A percentile compares a stretch with the other conserved stretches of the same genome.
Evolutionary conservation across 2,888 invertebrate species (phyloP).

Genomic region (Atrina japonica): DNA sequence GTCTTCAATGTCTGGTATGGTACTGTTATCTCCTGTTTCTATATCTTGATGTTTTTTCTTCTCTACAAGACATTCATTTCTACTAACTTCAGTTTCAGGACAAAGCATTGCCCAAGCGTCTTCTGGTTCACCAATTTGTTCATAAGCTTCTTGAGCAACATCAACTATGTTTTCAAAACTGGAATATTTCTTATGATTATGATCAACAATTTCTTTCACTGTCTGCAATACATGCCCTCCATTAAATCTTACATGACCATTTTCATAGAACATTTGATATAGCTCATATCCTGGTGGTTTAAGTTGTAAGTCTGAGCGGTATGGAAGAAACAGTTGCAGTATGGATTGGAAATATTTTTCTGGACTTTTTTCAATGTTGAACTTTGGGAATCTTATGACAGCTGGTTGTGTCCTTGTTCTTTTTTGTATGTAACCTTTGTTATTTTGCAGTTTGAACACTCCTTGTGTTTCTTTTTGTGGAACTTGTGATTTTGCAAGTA

Average conservation of each 20-base stretch:
- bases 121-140: constrained; percentile 21
- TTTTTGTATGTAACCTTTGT: constrained; percentile 14
- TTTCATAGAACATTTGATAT: constrained; percentile 32
- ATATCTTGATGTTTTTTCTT: background rate
- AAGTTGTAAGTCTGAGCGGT: constrained; percentile 16
- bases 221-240: background rate
- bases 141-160: constrained; percentile 20
- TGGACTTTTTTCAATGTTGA: constrained; percentile 7
- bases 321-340: constrained; percentile 26
- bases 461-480: constrained; percentile 15
- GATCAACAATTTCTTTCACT: constrained; percentile 35
- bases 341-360: constrained; percentile 22
- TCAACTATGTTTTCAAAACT: constrained; percentile 29
- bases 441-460: constrained; percentile 25
- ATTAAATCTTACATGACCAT: constrained; percentile 19
- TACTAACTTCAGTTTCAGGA: constrained; percentile 35
- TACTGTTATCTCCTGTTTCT: too few relatives aligned
- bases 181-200: constrained; percentile 21
- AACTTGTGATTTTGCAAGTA: constrained; percentile 25
- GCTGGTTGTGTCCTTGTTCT: constrained; percentile 22
- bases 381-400: constrained; percentile 14
- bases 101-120: constrained; percentile 40
- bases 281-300: constrained; percentile 26
- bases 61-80: constrained; percentile 21
- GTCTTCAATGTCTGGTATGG: too few relatives aligned